Evolutionary conservation across 1,140 invertebrate species (phyloP).

Genomic region (Bathynomus jamesi): DNA sequence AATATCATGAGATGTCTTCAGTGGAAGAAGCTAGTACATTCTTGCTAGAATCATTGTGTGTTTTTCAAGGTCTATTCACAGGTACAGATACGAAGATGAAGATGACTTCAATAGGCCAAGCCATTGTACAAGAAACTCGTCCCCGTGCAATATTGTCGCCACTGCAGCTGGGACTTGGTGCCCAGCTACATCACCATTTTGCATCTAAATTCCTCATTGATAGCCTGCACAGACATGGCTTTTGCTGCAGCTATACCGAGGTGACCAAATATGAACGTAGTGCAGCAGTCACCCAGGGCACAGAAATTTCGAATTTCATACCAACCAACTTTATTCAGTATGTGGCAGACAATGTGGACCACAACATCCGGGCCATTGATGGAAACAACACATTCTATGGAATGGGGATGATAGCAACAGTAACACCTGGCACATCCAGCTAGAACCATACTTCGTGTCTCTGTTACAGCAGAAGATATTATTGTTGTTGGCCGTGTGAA

Average conservation of each 20-base stretch:
- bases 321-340: not conserved
- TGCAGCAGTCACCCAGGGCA: not conserved
- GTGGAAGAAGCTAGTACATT: too few relatives aligned
- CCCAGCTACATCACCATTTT: slow-evolving; percentile 38
- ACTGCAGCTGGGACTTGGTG: slow-evolving; percentile 36
- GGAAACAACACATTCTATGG: not conserved
- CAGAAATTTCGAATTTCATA: not conserved
- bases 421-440: too few relatives aligned
- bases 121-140: slow-evolving; percentile 36
- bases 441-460: too few relatives aligned
- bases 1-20: not conserved
- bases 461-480: too few relatives aligned
- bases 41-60: too few relatives aligned
- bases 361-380: not conserved
- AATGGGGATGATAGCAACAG: too few relatives aligned
- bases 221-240: slow-evolving; percentile 26
- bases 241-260: slow-evolving; percentile 38
- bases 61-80: slow-evolving; percentile 1
- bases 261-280: slow-evolving; percentile 13
- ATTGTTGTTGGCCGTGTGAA: too few relatives aligned
- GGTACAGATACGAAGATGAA: slow-evolving; percentile 2
- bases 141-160: slow-evolving; percentile 36
- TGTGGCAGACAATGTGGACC: too few relatives aligned
- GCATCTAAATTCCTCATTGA: slow-evolving; percentile 37
- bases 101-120: slow-evolving; percentile 31